Percentiles rank a stretch among this genome's conserved stretches.
phyloP scores from a whole-genome alignment of 2,888 invertebrate genomes.

The Girardia tigrina region DNA sequence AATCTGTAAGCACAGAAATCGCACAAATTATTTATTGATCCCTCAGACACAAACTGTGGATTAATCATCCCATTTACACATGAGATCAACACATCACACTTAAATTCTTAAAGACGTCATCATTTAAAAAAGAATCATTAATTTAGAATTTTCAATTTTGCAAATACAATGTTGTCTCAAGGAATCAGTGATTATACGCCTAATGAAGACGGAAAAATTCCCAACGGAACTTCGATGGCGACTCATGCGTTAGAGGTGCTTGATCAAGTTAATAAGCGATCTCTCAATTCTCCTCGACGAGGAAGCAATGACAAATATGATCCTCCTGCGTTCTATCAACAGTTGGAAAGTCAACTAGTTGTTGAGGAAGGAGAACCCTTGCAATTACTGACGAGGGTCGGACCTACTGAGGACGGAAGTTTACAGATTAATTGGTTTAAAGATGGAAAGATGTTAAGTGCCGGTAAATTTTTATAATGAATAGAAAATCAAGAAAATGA shows the following conservation, averaged over 20 bases:
- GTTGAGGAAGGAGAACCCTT: conserved; percentile 68
- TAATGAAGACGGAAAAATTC: neutral
- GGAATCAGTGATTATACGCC: neutral
- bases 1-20: neutral
- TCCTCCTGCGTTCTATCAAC: neutral
- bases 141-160: neutral
- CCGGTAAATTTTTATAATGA: conserved; percentile 56
- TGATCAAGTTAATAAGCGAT: conserved; percentile 1
- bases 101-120: neutral
- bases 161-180: neutral
- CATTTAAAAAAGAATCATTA: neutral
- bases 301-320: neutral
- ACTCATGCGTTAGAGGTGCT: conserved; percentile 6
- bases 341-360: neutral
- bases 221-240: neutral
- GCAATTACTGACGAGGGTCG: conserved; percentile 81
- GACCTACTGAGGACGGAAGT: conserved; percentile 80
- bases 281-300: neutral
- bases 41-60: neutral
- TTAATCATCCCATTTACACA: neutral
- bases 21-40: neutral
- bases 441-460: conserved; percentile 74
- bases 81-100: conserved; percentile 3
- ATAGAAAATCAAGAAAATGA: neutral
- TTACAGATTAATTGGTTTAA: conserved; percentile 88